Evolutionary conservation across 2,888 invertebrate genomes (phyloP).

Genomic region (Eremobia ochroleuca): DNA sequence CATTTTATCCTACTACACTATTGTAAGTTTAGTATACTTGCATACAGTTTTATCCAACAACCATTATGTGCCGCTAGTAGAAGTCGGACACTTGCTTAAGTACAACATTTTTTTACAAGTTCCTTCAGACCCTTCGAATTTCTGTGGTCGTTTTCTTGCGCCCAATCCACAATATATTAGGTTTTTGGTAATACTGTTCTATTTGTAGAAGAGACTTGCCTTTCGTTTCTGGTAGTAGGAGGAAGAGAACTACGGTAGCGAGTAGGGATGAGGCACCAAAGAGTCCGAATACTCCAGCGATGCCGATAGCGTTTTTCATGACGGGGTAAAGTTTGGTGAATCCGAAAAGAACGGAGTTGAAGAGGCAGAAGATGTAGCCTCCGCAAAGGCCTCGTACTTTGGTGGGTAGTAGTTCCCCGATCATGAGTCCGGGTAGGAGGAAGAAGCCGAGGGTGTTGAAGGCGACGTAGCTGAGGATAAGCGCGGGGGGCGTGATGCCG

Average conservation of each 20-base stretch:
- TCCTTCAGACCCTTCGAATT: conserved; percentile 78
- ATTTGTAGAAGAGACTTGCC: conserved; percentile 93
- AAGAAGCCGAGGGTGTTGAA: conserved; percentile 94
- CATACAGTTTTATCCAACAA: conserved; percentile 23
- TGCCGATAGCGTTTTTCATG: conserved; percentile 91
- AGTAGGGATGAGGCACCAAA: conserved; percentile 92
- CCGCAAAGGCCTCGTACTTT: conserved; percentile 94
- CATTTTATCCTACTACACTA: conserved; percentile 41
- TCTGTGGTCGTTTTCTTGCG: conserved; percentile 81
- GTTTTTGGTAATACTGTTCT: conserved; percentile 94
- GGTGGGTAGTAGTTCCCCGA: conserved; percentile 94
- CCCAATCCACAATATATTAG: conserved; percentile 92
- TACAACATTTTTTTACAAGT: conserved; percentile 56
- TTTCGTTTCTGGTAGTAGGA: conserved; percentile 94
- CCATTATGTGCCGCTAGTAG: conserved; percentile 2
- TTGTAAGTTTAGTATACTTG: conserved; percentile 24
- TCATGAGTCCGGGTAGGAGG: conserved; percentile 94
- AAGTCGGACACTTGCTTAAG: conserved; percentile 53
- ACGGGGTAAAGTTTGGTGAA: conserved; percentile 94
- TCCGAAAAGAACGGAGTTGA: conserved; percentile 93
- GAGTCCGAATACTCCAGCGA: conserved; percentile 93
- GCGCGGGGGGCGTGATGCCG: conserved; percentile 77
- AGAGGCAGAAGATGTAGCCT: conserved; percentile 93
- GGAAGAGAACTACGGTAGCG: conserved; percentile 92
- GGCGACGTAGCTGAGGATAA: conserved; percentile 93